These are phyloP conservation scores for Apotomis capreana DNA, from an alignment of 2,888 invertebrate species.

Conservation along the genomic window DNA sequence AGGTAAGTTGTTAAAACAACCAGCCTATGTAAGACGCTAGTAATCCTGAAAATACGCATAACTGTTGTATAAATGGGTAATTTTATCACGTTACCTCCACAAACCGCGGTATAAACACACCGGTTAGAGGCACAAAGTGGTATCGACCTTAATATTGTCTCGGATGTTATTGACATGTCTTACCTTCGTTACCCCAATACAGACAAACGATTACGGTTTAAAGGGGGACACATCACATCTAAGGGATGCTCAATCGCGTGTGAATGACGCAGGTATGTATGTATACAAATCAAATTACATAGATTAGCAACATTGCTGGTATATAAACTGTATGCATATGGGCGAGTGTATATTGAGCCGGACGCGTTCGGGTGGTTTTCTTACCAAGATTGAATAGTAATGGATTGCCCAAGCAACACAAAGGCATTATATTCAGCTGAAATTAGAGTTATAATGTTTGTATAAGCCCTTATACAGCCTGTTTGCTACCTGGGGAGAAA, in stretches of 20 bases:
- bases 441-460: too few species aligned
- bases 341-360: too few species aligned
- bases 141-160: constrained; percentile 31
- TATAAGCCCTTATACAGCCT: too few species aligned
- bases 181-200: constrained; percentile 31
- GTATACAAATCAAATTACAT: constrained; percentile 11
- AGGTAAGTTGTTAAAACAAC: too few species aligned
- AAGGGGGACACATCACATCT: constrained; percentile 12
- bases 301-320: neutral
- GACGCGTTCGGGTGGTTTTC: too few species aligned
- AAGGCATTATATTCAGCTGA: too few species aligned
- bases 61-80: neutral
- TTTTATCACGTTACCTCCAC: constrained; percentile 8
- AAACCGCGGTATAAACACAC: constrained; percentile 7
- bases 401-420: too few species aligned
- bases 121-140: constrained; percentile 24
- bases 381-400: too few species aligned
- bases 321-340: neutral
- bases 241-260: constrained; percentile 22
- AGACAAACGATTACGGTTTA: constrained; percentile 23
- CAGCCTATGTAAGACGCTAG: too few species aligned
- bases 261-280: constrained; percentile 5
- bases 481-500: too few species aligned
- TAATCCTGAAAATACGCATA: neutral
- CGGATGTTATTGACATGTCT: constrained; percentile 37